phyloP scores from a whole-genome alignment of 2,888 invertebrate species.

The Tenthredo livida region DNA sequence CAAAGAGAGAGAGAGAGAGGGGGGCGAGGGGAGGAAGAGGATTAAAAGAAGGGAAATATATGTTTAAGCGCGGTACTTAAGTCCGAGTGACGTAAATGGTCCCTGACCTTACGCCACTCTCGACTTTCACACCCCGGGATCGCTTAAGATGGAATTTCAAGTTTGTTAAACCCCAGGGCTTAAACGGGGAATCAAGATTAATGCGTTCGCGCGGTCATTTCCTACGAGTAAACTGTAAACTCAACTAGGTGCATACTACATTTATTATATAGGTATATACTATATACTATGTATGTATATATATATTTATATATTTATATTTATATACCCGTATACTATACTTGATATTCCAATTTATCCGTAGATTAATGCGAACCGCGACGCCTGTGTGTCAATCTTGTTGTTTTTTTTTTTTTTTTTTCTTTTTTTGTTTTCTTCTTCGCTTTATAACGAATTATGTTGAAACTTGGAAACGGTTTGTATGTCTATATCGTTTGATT shows the following conservation, averaged over 20 bases:
- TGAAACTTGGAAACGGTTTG: not conserved
- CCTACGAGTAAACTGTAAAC: not conserved
- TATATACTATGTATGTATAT: too few relatives aligned
- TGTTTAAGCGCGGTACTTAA: not conserved
- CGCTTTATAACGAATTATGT: not conserved
- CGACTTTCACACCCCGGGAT: conserved; percentile 37
- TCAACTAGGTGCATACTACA: not conserved
- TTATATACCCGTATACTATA: too few relatives aligned
- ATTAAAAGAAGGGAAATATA: not conserved
- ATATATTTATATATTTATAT: too few relatives aligned
- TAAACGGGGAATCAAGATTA: conserved; percentile 19
- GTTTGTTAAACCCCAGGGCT: conserved; percentile 36
- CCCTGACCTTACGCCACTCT: conserved; percentile 36
- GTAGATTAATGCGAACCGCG: not conserved
- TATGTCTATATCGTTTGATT: not conserved
- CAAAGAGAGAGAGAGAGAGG: not conserved
- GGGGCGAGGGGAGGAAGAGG: not conserved
- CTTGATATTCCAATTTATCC: not conserved
- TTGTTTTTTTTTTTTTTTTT: not conserved
- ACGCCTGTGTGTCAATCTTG: not conserved
- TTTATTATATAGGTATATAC: not conserved
- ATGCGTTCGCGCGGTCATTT: not conserved
- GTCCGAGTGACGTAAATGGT: conserved; percentile 34
- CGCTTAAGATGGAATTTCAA: conserved; percentile 37
- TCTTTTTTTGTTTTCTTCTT: not conserved